Evolutionary conservation across 2,888 invertebrate species (phyloP), one percentile per base, ranked within the genome.

Genomic region (Leucophenga montana): DNA sequence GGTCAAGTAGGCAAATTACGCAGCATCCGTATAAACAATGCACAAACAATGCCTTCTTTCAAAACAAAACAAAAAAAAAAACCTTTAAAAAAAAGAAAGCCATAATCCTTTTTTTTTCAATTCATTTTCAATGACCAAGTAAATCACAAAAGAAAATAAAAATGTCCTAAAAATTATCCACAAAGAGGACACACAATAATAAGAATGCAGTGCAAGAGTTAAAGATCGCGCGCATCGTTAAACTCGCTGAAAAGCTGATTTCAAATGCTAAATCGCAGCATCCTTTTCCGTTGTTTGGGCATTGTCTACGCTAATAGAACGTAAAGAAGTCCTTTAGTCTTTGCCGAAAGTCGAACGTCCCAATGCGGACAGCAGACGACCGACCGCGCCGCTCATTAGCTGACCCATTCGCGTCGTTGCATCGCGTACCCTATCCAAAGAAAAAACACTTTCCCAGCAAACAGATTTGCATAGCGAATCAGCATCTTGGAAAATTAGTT

Each of bases 131-230:
- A 72, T 73, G 76, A 68, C 73, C 80, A 78, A 79, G 72, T 82
- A 82, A 82, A 82, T 82, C 83, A 80, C 82, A 82, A 82, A 83
- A 76, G 82, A 82, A 82, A 83, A 82, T 83, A 82, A 82, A 82
- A 83, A 75, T 82, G 83, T 82, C 82, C 78, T 75, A 75, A 72
- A 77, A 72, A 76, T 78, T 83, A 82, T 80, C 82, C 83, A 83
- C 82, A 82, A 83, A 79, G 73, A 77, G 80, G 74, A 73, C 68
- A 71, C 16, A 68, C 67, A 68, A 69, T 31, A 66, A 22, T 53
- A 68, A 31, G 56, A 69, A 62, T 64, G 61, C 66, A 59, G 57
- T 72, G 68, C 68, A 13, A 39, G 39, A 66, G 53, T 67, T 66
- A 61, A 61, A 61, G 61, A 61, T 44, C 61, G 18, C 39, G 39